phyloP scores from a whole-genome alignment of 1,140 invertebrate species.

The Grapholita molesta region DNA sequence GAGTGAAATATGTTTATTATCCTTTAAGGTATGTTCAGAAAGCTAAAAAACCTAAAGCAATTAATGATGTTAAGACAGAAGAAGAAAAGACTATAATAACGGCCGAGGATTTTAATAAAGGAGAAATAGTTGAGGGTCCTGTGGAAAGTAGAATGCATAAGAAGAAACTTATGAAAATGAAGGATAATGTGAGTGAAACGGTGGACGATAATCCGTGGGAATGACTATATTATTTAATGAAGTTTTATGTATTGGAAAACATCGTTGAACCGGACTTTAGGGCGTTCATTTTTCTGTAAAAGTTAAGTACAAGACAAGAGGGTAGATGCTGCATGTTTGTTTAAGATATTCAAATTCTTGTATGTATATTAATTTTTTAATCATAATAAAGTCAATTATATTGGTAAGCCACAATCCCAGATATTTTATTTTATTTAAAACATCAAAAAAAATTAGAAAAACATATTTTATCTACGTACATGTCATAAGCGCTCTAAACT shows the following conservation, averaged over 20 bases:
- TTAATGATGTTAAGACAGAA: constrained; percentile 23
- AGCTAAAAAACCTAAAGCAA: constrained; percentile 40
- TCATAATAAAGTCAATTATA: not conserved
- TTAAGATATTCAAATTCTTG: not conserved
- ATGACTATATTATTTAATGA: constrained; percentile 74
- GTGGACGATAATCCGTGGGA: constrained; percentile 69
- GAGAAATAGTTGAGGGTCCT: constrained; percentile 51
- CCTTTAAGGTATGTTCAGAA: constrained; percentile 38
- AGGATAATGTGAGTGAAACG: constrained; percentile 51
- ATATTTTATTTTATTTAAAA: too few species aligned
- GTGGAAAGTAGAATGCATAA: constrained; percentile 53
- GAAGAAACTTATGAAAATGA: constrained; percentile 56
- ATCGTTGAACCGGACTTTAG: constrained; percentile 59
- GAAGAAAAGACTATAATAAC: constrained; percentile 48
- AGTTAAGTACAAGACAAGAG: not conserved
- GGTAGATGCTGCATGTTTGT: not conserved
- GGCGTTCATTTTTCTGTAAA: constrained; percentile 52
- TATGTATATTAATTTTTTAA: not conserved
- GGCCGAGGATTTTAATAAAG: constrained; percentile 60
- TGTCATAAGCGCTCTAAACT: too few species aligned
- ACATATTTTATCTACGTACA: too few species aligned
- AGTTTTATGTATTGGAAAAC: constrained; percentile 63
- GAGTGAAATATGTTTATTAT: constrained; percentile 55
- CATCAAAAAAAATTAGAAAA: too few species aligned
- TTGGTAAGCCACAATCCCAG: not conserved